Base-by-base conservation (phyloP, 2,888 invertebrate genomes). In the Drosophila nr. medialis region DNA sequence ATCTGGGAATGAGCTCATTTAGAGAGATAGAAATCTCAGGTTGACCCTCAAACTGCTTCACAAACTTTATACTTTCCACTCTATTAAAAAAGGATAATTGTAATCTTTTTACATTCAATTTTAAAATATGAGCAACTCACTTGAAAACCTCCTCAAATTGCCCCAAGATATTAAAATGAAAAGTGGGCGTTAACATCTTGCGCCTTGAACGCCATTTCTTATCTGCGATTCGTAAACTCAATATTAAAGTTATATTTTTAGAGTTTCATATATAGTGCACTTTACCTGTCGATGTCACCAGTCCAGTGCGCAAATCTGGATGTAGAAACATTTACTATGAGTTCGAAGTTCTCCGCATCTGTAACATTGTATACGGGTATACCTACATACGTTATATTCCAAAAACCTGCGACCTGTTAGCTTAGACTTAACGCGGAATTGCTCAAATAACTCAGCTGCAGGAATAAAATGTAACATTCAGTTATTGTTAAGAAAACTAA, bases 101-200 rank as follows among this genome's bases (percentile, higher is more conserved):
- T 0, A 5, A 11, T 21, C 10, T 18, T 1, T 11, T n/a, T 24
- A 50, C 2, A 2, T 15, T 4, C n/a, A 2, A 13, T 6, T 18
- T 0, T 4, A n/a, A n/a, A 38, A 29, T 2, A 11, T 10, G 3
- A 21, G 13, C 34, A 49, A 58, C 76, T 38, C 21, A 92, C 91
- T 89, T 91, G 69, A 92, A 92, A 24, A 91, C 84, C 55, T 92
- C 91, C 15, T 77, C 70, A 38, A 92, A 91, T 30, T 91, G 89
- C 11, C 63, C 68, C 36, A 91, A 75, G 54, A 92, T 92, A 65
- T 89, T 92, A 0, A 92, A 92, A 50, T 92, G 92, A 59, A 92
- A 92, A 0, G 92, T 90, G 0, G 91, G 89, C 2, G 91, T 92
- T 4, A 91, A 72, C 83, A 91, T 81, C 70, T 91, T 91, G 24